Conservation (phyloP, 64 coral and sea anemone species). For the Montipora foliosa region DNA sequence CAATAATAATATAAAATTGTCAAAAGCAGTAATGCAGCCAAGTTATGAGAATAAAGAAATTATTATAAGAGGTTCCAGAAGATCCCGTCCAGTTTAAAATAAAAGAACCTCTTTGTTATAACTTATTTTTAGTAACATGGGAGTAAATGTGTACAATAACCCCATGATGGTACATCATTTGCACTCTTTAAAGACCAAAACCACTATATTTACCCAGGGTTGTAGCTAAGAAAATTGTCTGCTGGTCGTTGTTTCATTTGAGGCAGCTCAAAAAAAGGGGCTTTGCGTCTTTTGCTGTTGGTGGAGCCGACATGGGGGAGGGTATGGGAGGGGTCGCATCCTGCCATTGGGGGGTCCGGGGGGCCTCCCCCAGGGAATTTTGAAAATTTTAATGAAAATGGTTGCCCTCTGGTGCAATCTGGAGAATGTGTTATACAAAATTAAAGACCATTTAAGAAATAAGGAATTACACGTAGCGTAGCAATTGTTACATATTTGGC, state of each 20-base stretch:
- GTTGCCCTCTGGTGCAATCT: conserved; percentile 3
- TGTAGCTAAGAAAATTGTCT: not conserved
- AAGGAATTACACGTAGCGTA: not conserved
- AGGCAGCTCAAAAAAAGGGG: not conserved
- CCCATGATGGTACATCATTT: no score
- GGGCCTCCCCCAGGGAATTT: not conserved
- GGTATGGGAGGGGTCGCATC: not conserved
- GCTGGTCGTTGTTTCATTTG: not conserved
- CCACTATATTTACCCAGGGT: not conserved
- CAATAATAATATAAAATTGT: no score
- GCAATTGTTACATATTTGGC: no score
- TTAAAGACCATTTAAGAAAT: not conserved
- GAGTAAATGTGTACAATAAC: no score
- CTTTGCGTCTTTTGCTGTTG: not conserved
- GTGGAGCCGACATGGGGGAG: not conserved
- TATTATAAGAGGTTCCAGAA: no score
- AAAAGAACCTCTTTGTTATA: no score
- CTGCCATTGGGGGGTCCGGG: not conserved
- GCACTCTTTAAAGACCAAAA: no score
- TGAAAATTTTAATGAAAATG: not conserved
- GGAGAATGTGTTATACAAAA: not conserved
- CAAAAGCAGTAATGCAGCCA: no score
- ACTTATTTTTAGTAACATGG: no score
- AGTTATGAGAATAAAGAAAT: no score
- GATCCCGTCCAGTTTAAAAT: no score